Evolutionary conservation across 1,140 invertebrate genomes (phyloP).

Genomic region (Sitodiplosis mosellana): DNA sequence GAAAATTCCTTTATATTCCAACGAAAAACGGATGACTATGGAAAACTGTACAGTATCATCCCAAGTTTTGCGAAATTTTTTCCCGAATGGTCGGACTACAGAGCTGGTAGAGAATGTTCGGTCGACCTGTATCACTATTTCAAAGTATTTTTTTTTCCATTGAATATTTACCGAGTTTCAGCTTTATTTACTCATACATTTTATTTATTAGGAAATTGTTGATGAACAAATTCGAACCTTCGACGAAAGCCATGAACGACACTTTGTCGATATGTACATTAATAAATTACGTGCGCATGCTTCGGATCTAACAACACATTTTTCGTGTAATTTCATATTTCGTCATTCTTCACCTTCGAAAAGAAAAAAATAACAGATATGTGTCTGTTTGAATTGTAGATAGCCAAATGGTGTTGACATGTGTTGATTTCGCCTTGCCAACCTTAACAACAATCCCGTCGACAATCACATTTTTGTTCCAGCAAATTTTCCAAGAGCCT

Average conservation of each 20-base stretch:
- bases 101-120: slow-evolving; percentile 24
- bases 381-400: slow-evolving; percentile 28
- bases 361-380: too few relatives aligned
- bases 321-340: too few relatives aligned
- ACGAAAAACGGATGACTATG: slow-evolving; percentile 30
- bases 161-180: too few relatives aligned
- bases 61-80: slow-evolving; percentile 38
- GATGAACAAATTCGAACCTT: slow-evolving; percentile 23
- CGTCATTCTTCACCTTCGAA: too few relatives aligned
- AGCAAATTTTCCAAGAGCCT: slow-evolving; percentile 41
- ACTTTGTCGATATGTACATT: slow-evolving; percentile 32
- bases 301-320: too few relatives aligned
- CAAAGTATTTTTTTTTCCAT: too few relatives aligned
- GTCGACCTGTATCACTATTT: slow-evolving; percentile 26
- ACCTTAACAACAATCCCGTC: slow-evolving; percentile 27
- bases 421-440: slow-evolving; percentile 37
- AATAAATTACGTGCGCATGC: slow-evolving; percentile 27
- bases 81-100: slow-evolving; percentile 34
- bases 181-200: too few relatives aligned
- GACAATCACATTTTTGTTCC: slow-evolving; percentile 32
- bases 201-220: slow-evolving; percentile 23
- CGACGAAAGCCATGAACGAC: slow-evolving; percentile 25
- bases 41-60: slow-evolving; percentile 33
- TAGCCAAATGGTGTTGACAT: slow-evolving; percentile 31
- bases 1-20: slow-evolving; percentile 27